Evolutionary conservation across 2,888 invertebrate species (phyloP).

Genomic region (Harpagoxenus sublaevis): DNA sequence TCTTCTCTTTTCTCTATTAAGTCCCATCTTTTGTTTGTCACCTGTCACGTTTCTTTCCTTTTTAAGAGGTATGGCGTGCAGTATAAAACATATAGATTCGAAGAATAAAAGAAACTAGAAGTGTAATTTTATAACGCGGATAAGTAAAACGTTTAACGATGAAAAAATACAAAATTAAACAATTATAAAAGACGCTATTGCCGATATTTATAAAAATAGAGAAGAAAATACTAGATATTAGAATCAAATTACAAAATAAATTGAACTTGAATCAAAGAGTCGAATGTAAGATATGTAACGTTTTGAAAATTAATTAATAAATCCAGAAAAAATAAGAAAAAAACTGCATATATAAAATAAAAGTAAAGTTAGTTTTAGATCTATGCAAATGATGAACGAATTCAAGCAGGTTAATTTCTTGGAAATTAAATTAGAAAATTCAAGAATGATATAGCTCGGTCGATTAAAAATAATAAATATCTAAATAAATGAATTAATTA

Average conservation of each 20-base stretch:
- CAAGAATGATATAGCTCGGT: background rate
- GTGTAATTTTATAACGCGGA: background rate
- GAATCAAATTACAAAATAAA: background rate
- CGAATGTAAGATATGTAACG: background rate
- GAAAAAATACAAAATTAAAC: background rate
- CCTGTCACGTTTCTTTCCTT: background rate
- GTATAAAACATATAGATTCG: background rate
- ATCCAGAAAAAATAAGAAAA: background rate
- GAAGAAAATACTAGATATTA: background rate
- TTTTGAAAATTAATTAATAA: background rate
- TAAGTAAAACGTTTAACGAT: background rate
- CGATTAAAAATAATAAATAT: background rate
- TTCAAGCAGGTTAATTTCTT: background rate
- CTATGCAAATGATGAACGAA: background rate
- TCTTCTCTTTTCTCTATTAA: conserved; percentile 12
- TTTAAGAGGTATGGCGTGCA: background rate
- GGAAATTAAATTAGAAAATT: background rate
- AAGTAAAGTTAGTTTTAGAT: background rate
- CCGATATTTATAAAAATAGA: background rate
- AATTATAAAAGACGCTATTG: background rate
- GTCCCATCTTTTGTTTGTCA: background rate
- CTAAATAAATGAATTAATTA: background rate
- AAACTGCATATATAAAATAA: background rate
- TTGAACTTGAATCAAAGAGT: background rate
- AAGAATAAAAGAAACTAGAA: background rate